These are phyloP conservation scores for Atlantisia rogersi DNA, from an alignment of 2,113 vertebrate genomes.

Conservation along the genomic window DNA sequence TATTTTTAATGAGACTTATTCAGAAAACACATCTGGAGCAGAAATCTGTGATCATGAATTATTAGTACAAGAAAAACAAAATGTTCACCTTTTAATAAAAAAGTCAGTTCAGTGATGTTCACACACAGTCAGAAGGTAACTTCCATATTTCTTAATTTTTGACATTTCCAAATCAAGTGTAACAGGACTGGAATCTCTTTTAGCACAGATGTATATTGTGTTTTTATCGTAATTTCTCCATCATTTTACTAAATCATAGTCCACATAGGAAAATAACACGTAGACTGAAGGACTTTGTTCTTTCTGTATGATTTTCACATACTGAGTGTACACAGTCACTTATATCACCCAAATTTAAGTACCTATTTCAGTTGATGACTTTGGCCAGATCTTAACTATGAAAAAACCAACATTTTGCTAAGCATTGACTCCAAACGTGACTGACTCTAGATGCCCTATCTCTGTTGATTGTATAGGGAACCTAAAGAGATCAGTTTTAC, in stretches of 20 bases:
- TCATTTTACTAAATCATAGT: not conserved
- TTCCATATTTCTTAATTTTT: not conserved
- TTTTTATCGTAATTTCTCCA: not conserved
- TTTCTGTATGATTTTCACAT: not conserved
- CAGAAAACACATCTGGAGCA: not conserved
- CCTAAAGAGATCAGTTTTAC: not conserved
- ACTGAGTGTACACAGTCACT: not conserved
- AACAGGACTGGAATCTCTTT: not conserved
- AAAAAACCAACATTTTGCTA: not conserved
- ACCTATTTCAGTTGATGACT: not conserved
- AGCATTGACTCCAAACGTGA: not conserved
- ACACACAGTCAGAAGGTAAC: rapidly evolving
- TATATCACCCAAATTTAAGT: not conserved
- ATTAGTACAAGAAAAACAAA: not conserved
- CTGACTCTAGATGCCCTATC: not conserved
- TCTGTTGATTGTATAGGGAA: not conserved
- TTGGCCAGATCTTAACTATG: not conserved
- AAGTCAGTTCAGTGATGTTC: not conserved
- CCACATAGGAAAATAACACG: not conserved
- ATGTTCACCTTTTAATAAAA: not conserved
- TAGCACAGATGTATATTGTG: not conserved
- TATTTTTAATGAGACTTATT: not conserved
- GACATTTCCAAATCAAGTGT: not conserved
- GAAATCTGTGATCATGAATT: not conserved
- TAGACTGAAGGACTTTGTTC: not conserved